Conservation (phyloP, 2,113 vertebrate species). For the Myotis lucifugus region DNA sequence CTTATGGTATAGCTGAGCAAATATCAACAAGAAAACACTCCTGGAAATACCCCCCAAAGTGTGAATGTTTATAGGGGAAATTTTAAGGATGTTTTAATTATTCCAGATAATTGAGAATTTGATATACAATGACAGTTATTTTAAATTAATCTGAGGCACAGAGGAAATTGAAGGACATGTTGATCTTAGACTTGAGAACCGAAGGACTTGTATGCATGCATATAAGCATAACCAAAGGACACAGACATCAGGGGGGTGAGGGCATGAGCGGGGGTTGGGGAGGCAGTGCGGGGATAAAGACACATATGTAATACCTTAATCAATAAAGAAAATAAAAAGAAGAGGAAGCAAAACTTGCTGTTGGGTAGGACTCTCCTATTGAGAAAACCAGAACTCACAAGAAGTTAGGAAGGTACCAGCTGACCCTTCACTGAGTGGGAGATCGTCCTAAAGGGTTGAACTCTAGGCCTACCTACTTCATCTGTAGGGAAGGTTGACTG, state of each 20-base stretch:
- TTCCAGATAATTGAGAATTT: background rate
- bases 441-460: background rate
- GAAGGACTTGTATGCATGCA: no score
- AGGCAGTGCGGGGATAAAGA: no score
- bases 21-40: background rate
- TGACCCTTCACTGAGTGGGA: background rate
- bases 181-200: background rate
- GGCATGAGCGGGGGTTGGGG: no score
- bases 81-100: background rate
- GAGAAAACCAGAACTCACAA: background rate
- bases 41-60: background rate
- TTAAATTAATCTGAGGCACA: conserved; percentile 6
- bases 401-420: background rate
- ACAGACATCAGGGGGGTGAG: no score
- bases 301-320: no score
- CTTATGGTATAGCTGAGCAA: conserved; percentile 14
- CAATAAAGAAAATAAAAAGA: background rate
- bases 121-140: background rate
- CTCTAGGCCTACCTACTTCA: background rate
- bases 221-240: no score
- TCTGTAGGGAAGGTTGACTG: background rate
- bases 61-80: background rate
- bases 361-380: background rate
- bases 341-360: background rate
- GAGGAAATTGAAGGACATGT: background rate